These are phyloP conservation scores for Mactromeris polynyma DNA, from an alignment of 2,888 invertebrate species.

Conservation along the genomic window DNA sequence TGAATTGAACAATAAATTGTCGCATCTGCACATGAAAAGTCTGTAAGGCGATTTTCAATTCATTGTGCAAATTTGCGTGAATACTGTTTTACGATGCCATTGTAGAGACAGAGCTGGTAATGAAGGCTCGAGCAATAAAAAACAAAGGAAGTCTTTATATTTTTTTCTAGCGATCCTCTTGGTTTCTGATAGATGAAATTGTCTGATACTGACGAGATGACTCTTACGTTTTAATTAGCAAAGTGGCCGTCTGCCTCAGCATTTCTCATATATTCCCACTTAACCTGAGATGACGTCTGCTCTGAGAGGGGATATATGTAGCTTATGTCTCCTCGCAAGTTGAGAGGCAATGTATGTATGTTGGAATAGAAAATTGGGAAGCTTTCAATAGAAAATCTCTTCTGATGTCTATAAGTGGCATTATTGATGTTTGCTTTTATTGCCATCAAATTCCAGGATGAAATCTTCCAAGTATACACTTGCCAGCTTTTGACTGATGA, in stretches of 20 bases:
- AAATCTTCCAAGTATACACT: not conserved
- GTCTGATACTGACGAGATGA: constrained; percentile 16
- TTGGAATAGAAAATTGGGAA: constrained; percentile 15
- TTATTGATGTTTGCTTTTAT: constrained; percentile 17
- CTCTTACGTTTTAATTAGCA: constrained; percentile 25
- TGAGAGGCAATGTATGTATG: constrained; percentile 14
- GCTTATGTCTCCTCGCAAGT: constrained; percentile 14
- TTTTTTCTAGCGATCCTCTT: not conserved
- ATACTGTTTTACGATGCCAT: constrained; percentile 14
- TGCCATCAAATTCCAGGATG: not conserved
- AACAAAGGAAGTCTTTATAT: constrained; percentile 21
- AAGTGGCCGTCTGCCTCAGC: constrained; percentile 16
- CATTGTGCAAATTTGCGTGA: constrained; percentile 20
- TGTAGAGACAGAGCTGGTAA: not conserved
- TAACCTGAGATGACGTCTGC: constrained; percentile 20
- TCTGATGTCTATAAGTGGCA: constrained; percentile 13
- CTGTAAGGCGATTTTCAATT: constrained; percentile 20
- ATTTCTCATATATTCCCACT: constrained; percentile 20
- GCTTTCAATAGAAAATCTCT: constrained; percentile 17
- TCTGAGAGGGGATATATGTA: constrained; percentile 2
- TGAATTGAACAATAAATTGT: constrained; percentile 20
- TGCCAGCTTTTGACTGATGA: not conserved
- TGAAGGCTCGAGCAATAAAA: not conserved
- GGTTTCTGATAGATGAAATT: constrained; percentile 13
- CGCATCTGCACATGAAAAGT: constrained; percentile 17